Base-by-base conservation (phyloP, 92 coral and sea anemone species). In the Plumapathes pennacea region DNA sequence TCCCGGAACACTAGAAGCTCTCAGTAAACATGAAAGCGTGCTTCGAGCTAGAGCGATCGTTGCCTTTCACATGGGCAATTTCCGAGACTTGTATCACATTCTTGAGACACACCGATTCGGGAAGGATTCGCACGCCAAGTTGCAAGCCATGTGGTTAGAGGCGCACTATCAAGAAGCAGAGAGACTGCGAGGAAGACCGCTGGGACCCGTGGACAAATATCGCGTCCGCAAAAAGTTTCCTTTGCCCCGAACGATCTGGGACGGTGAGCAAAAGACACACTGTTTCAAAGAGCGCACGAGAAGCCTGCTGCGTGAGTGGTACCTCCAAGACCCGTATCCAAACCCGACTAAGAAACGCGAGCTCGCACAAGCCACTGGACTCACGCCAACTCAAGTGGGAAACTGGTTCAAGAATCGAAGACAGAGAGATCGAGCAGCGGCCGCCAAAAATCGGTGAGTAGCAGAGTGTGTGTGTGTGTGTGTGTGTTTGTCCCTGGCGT, bases 181-280 rank as follows among this genome's bases (percentile, higher is more conserved):
- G 53, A 69, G 99, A 43, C 96, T 94, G 56, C 88, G 99, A 31
- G 99, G 99, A 48, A 85, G 99, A 62, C 94, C 96, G 8, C 70
- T 94, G 34, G 99, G 99, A 10, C 99, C 99, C 21, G 99, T 94
- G 23, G 99, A 94, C 65, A 94, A 94, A 57, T 94, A 94, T 67
- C 79, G 99, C 40, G 99, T 94, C 22, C 82, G 99, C 2, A 94
- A 94, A 90, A 94, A 94, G 95, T 94, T 94, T 47, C 99, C 99
- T 17, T 68, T 94, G 72, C 99, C 99, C 6, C 65, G 99, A 39
- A 94, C 99, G 28, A 94, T 94, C 56, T 94, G 99, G 99, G 99
- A 94, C 52, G 99, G 99, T 18, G 99, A 94, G 56, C 99, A 94
- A 71, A 94, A 94, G 85, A 94, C 99, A 12, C 99, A 94, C 41